These are phyloP conservation scores for Chelonus formosanus DNA, from an alignment of 2,888 invertebrate genomes.

Conservation along the genomic window DNA sequence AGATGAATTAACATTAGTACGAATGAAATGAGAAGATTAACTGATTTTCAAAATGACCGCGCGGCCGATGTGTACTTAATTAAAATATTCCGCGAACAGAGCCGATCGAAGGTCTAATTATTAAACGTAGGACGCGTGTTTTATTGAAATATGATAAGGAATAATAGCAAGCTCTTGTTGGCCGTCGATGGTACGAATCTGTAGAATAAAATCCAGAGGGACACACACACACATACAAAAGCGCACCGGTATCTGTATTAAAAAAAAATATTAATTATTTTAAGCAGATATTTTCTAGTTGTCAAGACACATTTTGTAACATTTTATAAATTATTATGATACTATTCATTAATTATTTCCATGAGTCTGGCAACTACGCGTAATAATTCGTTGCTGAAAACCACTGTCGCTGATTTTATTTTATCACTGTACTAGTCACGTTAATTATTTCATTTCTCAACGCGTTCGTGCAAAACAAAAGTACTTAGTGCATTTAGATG, in stretches of 20 bases:
- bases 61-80: slow-evolving; percentile 43
- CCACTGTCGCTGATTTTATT: slow-evolving; percentile 18
- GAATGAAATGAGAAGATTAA: slow-evolving; percentile 6
- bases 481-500: slow-evolving; percentile 26
- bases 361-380: not conserved
- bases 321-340: too few species aligned
- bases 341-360: not conserved
- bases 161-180: slow-evolving; percentile 2
- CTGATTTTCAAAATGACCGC: slow-evolving; percentile 22
- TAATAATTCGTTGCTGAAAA: slow-evolving; percentile 1
- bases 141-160: not conserved
- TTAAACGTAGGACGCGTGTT: slow-evolving; percentile 5
- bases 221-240: slow-evolving; percentile 14
- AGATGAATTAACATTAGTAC: not conserved
- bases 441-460: slow-evolving; percentile 27
- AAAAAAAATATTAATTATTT: slow-evolving; percentile 9
- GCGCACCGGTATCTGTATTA: slow-evolving; percentile 25
- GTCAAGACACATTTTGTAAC: slow-evolving; percentile 8
- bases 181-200: slow-evolving; percentile 25
- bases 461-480: slow-evolving; percentile 12
- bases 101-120: not conserved
- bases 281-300: not conserved
- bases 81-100: slow-evolving; percentile 17
- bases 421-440: slow-evolving; percentile 33
- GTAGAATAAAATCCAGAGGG: not conserved